Base-by-base conservation (phyloP, 2,113 vertebrate species). In the Calidris pygmaea region DNA sequence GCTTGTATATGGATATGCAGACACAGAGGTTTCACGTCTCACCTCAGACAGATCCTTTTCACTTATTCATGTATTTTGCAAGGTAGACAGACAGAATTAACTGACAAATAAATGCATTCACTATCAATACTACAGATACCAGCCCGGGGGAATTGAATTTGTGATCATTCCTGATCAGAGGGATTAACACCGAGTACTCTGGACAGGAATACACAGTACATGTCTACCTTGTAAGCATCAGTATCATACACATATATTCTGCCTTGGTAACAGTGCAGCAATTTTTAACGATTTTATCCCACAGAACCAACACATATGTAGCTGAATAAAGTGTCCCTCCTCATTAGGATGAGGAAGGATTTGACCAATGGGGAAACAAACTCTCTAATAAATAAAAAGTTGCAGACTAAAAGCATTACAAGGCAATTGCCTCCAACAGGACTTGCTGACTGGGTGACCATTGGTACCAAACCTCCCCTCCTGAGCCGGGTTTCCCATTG, bases 361-460 rank as follows among this genome's bases (percentile, higher is more conserved):
- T 59, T 60, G 27, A 29, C 14, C 24, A n/a, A 13, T 3, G 41
- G 4, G 14, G 24, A 23, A 35, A 53, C 30, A 47, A 3, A 11
- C 17, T 23, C 29, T 30, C 18, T 43, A 68, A 0, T 5, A 62
- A 27, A 35, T n/a, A 27, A 4, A 41, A 39, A 8, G 17, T 30
- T 74, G n/a, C 39, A 92, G 63, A 3, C 58, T 50, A 26, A 22
- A 73, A 55, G 34, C 2, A 0, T 15, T 13, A 10, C 9, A 21
- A 23, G 26, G 43, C 9, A 23, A 2, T 16, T 8, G 18, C 8
- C 15, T 63, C 9, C 0, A 0, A 4, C 1, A 8, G 66, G 43
- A 34, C 7, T 9, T 26, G 67, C 37, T 87, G 85, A 5, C 62
- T 58, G 13, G 23, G 37, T 24, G 47, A 48, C 32, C n/a, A 12